A percentile compares a stretch with the other conserved stretches of the same genome.
Conservation (phyloP, 2,797 vertebrate genomes). For the Cercopithecus hamlyni region DNA sequence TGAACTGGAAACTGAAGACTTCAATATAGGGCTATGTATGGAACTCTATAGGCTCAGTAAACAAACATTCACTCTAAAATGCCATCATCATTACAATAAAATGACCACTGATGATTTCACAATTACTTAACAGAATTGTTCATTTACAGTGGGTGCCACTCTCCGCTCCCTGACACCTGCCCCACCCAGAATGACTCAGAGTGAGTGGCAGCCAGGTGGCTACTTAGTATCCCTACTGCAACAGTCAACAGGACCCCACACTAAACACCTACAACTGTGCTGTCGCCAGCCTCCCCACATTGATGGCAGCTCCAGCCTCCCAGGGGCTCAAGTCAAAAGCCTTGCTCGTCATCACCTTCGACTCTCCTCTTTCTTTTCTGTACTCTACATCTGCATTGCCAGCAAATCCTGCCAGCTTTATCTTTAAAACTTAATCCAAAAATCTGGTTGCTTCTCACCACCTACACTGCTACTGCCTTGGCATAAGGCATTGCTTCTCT, state of each 20-base stretch:
- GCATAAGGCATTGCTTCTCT: background rate
- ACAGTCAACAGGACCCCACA: background rate
- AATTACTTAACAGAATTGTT: background rate
- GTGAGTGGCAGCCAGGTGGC: background rate
- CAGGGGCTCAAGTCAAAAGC: background rate
- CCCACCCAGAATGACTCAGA: background rate
- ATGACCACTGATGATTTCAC: background rate
- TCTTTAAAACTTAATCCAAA: background rate
- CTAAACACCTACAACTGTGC: background rate
- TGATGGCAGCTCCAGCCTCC: background rate
- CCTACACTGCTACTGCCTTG: background rate
- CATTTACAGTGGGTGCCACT: background rate
- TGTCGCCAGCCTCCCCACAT: background rate
- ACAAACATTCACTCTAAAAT: background rate
- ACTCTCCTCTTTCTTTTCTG: background rate
- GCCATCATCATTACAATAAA: background rate
- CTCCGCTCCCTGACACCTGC: too few species aligned
- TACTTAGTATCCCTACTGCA: background rate
- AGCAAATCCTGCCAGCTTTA: background rate
- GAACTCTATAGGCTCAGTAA: background rate
- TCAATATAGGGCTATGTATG: background rate
- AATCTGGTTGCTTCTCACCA: background rate
- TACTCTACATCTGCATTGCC: background rate
- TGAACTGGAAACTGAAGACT: background rate
- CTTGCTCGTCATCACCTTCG: background rate